Percentiles rank a stretch among this genome's conserved stretches.
Evolutionary conservation across 1,140 invertebrate species (phyloP).

Genomic region (Oreohelix idahoensis): DNA sequence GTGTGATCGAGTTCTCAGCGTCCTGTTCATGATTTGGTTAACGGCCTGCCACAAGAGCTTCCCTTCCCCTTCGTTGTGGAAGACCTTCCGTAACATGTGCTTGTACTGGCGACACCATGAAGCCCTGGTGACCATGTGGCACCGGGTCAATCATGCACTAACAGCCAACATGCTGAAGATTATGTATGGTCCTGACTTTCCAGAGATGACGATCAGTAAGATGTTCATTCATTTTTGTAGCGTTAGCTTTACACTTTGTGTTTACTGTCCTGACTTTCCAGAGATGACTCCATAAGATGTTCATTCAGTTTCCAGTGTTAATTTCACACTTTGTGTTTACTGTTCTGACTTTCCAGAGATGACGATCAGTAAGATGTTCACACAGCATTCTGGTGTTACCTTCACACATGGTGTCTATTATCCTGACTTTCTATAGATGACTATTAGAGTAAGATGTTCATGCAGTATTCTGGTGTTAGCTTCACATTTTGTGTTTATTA

Average conservation of each 20-base stretch:
- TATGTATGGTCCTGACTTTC: conserved; percentile 91
- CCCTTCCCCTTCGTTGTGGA: conserved; percentile 95
- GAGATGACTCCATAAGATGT: too few relatives aligned
- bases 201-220: conserved; percentile 79
- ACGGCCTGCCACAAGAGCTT: conserved; percentile 91
- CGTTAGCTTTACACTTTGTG: too few relatives aligned
- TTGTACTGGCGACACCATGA: conserved; percentile 93
- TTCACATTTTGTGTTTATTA: too few relatives aligned
- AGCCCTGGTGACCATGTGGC: conserved; percentile 93
- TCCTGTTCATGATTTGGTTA: conserved; percentile 96
- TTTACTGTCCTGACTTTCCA: too few relatives aligned
- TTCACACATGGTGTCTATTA: too few relatives aligned
- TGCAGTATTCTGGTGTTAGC: too few relatives aligned
- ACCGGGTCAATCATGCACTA: conserved; percentile 90
- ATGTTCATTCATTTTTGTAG: neutral
- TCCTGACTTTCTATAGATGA: too few relatives aligned
- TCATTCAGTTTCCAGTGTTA: too few relatives aligned
- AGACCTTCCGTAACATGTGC: conserved; percentile 93
- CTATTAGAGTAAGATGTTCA: too few relatives aligned
- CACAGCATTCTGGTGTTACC: too few relatives aligned
- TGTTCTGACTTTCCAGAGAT: conserved; percentile 87
- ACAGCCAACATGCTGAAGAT: conserved; percentile 87
- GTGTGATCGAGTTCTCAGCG: conserved; percentile 91
- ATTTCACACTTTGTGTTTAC: too few relatives aligned
- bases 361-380: conserved; percentile 69